A percentile compares a stretch with the other conserved stretches of the same genome.
phyloP scores from a whole-genome alignment of 1,140 invertebrate genomes.

The Drosophila asahinai region DNA sequence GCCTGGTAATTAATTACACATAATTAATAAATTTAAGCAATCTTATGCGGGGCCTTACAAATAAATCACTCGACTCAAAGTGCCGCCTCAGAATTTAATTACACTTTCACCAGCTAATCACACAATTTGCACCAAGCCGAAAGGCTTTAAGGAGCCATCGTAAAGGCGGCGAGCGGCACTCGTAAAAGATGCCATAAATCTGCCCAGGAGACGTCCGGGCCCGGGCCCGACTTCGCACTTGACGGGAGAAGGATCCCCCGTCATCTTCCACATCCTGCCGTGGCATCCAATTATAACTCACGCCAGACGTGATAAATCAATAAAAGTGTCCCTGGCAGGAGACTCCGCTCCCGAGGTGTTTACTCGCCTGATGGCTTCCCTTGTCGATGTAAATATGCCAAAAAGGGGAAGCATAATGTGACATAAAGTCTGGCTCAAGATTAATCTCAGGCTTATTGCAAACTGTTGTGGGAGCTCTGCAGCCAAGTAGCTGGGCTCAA shows the following conservation, averaged over 20 bases:
- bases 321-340: conserved; percentile 62
- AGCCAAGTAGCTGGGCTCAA: conserved; percentile 15
- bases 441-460: conserved; percentile 45
- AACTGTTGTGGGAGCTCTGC: conserved; percentile 23
- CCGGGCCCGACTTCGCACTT: conserved; percentile 38
- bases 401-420: conserved; percentile 59
- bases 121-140: conserved; percentile 53
- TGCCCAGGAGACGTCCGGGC: conserved; percentile 32
- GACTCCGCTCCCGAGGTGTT: conserved; percentile 45
- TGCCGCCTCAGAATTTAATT: conserved; percentile 59
- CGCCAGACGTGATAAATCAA: conserved; percentile 73
- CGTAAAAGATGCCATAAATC: conserved; percentile 57
- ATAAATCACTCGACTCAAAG: conserved; percentile 62
- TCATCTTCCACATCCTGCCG: conserved; percentile 12
- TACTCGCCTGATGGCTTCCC: conserved; percentile 52
- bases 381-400: conserved; percentile 58
- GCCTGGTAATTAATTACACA: conserved; percentile 59
- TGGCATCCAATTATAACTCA: conserved; percentile 67
- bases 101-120: conserved; percentile 61
- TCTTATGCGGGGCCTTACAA: conserved; percentile 36
- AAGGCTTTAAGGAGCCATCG: conserved; percentile 32
- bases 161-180: conserved; percentile 22
- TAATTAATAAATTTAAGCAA: conserved; percentile 72
- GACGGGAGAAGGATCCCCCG: conserved; percentile 30
- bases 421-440: conserved; percentile 59